These are phyloP conservation scores for Cephalopterus ornatus DNA, from an alignment of 2,113 vertebrate species.

Conservation along the genomic window DNA sequence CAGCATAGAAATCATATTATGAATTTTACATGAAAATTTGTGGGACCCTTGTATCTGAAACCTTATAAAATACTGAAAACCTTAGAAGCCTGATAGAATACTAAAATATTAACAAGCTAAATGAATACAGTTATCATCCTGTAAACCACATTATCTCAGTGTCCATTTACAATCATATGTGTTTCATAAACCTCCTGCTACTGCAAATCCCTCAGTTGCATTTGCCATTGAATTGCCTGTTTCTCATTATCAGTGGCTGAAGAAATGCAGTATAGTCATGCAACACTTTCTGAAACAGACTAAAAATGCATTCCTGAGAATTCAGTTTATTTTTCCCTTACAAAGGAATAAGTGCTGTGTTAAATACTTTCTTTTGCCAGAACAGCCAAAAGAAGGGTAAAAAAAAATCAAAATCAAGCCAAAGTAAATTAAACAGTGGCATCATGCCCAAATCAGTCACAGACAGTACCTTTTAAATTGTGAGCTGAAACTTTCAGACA, in stretches of 20 bases:
- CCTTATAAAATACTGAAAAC: slow-evolving; percentile 1
- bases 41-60: slow-evolving; percentile 10
- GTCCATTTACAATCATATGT: slow-evolving; percentile 37
- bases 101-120: slow-evolving; percentile 45
- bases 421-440: slow-evolving; percentile 66
- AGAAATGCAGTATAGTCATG: slow-evolving; percentile 45
- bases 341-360: slow-evolving; percentile 36
- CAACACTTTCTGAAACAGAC: slow-evolving; percentile 36
- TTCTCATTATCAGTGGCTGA: slow-evolving; percentile 62
- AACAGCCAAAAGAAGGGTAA: slow-evolving; percentile 1
- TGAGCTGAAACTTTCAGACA: slow-evolving; percentile 41
- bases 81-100: slow-evolving; percentile 51
- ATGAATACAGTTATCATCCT: slow-evolving; percentile 27
- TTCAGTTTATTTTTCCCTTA: slow-evolving; percentile 57
- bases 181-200: slow-evolving; percentile 62
- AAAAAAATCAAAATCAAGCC: slow-evolving; percentile 25
- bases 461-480: slow-evolving; percentile 55
- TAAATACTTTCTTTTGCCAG: slow-evolving; percentile 27
- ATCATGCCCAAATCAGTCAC: slow-evolving; percentile 58
- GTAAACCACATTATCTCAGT: slow-evolving; percentile 49
- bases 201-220: slow-evolving; percentile 48
- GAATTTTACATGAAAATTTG: slow-evolving; percentile 65
- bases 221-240: slow-evolving; percentile 61
- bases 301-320: slow-evolving; percentile 45
- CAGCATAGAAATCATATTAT: slow-evolving; percentile 56